Conservation (phyloP, 2,113 vertebrate genomes). For the Hippocampus mohnikei region DNA sequence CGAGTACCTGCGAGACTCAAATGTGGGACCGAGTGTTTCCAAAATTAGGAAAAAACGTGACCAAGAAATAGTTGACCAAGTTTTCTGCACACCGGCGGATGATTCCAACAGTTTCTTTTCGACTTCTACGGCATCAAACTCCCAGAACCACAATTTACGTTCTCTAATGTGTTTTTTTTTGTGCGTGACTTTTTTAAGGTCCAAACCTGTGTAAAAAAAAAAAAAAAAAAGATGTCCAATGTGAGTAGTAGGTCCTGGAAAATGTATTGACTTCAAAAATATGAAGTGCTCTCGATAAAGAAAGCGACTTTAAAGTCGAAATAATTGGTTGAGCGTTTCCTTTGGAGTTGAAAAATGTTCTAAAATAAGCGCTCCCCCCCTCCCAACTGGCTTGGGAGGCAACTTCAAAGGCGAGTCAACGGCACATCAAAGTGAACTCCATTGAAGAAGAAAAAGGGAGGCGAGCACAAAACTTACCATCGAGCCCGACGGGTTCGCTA, state of each 20-base stretch:
- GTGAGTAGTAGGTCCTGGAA: conserved; percentile 13
- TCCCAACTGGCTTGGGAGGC: conserved; percentile 22
- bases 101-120: conserved; percentile 1
- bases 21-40: background rate
- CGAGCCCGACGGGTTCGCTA: conserved; percentile 70
- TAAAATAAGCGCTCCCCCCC: conserved; percentile 24
- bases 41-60: background rate
- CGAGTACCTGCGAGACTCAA: background rate
- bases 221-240: background rate
- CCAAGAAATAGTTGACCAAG: background rate
- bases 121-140: conserved; percentile 44
- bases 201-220: background rate
- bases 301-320: background rate
- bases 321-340: background rate
- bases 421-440: conserved; percentile 80
- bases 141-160: conserved; percentile 35
- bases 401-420: conserved; percentile 83
- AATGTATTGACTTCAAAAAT: conserved; percentile 10
- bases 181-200: background rate
- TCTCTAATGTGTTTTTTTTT: background rate
- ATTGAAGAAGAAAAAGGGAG: background rate
- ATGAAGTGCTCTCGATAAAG: background rate
- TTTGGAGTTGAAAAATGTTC: conserved; percentile 14
- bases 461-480: conserved; percentile 79
- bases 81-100: background rate